Evolutionary conservation across 2,113 vertebrate genomes (phyloP), one percentile per base, ranked within the genome.

Genomic region (Cheirogaleus medius): DNA sequence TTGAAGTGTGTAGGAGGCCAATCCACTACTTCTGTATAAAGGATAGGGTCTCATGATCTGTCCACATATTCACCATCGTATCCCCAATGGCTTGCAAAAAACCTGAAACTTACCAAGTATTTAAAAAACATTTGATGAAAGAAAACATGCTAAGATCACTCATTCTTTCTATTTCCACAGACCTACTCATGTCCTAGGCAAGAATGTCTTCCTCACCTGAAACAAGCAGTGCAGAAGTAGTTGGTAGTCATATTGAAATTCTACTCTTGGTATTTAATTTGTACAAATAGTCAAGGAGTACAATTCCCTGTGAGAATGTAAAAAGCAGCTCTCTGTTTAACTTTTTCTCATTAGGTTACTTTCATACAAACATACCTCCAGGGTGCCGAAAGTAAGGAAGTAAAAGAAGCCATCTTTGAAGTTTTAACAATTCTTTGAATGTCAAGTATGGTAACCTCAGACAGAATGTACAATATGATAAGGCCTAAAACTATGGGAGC

Each of bases 351-450:
- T 29, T 63, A 63, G 58, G 58, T 63, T 63, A 29, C 58, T 27
- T 63, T 63, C 58, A 29, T 29, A 10, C 58, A 96, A 11, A n/a
- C 14, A 71, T 71, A 71, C 47, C 23, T 63, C 58, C 1, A 17
- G 11, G 1, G 34, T 63, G 15, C 17, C 60, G 73, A 87, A 92
- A 54, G 76, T 86, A 95, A 94, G 71, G 42, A 92, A 90, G 21
- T 58, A 87, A 95, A 93, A 63, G 6, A 60, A 83, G 27, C 23
- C 9, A 2, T 77, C 47, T 90, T 95, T 90, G 42, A 91, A 44
- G 14, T 78, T 85, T 89, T 68, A 54, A 60, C 27, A 96, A 27
- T 71, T 71, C 39, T 85, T 95, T 83, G 32, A 74, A 78, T 96
- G 68, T 29, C 27, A 80, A 66, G 23, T 78, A 42, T 20, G 29